Evolutionary conservation across 2,888 invertebrate species (phyloP), one percentile per base, ranked within the genome.

Genomic region (Germaria angustata): DNA sequence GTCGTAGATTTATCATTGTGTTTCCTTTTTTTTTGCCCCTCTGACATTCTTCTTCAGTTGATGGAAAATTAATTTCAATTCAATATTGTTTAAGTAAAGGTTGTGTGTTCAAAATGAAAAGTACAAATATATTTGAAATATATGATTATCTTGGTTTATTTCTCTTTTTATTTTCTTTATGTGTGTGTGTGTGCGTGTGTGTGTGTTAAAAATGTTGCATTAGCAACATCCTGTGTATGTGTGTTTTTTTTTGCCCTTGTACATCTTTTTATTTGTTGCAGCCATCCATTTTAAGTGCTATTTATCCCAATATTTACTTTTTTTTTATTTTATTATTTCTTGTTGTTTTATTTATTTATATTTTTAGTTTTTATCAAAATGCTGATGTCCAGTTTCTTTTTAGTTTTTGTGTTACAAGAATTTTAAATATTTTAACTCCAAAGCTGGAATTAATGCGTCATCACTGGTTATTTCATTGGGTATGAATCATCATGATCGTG

Each of bases 1-100:
- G 82, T 82, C 77, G 75, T 76, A 75, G 82, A 79, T 76, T 82
- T 76, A 76, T 82, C 61, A 71, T 71, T 79, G 76, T 66, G 57
- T 79, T 82, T 79, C 75, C 79, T 79, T 76, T 65, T 71, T 41
- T 57, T 46, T 65, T n/a, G n/a, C 41, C 8, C 32, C 59, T 34
- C 44, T 44, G 24, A 61, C 59, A 59, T 69, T 77, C 59, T 61
- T 34, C 9, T 61, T 39, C 32, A 28, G 22, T 20, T 57, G 4
- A 8, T n/a, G 36, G 59, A 72, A 82, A 78, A 78, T 75, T 75
- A 59, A 66, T 78, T 75, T 75, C 53, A 61, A 20, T 63, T 66
- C 81, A 68, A 81, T 81, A 68, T 66, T 57, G n/a, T 53, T 51
- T 39, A 49, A 24, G 9, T 46, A 44, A 41, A 28, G 51, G 63